Evolutionary conservation across 35 echinoderm and acorn worm genomes (phyloP), one percentile per base, ranked within the genome.

Genomic region (Ptychodera flava): DNA sequence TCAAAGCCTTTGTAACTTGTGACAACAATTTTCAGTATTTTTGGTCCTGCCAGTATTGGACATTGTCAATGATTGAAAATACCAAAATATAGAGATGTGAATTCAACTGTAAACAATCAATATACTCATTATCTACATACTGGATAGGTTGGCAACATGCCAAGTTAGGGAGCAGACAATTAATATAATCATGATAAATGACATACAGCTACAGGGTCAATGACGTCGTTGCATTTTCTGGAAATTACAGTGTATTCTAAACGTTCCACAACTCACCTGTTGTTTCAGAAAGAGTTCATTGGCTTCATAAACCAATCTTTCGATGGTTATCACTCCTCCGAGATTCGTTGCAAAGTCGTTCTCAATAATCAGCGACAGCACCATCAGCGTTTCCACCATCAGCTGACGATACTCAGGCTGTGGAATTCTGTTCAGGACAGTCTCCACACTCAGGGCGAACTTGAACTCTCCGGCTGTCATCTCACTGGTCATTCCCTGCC

Each of bases 381-480:
- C 96, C 96, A 99, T 94, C 37, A 97, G 80, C 15, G 87, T 90
- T 76, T 97, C 95, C 38, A 97, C 95, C 95, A 97, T 91, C 52
- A 97, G 87, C 90, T 97, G 95, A 14, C 95, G 92, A 33, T 91
- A 92, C 79, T 97, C 92, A 16, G 91, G 95, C 80, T 97, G 88
- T 31, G 92, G 92, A 33, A 97, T 93, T 16, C 85, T 85, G 81
- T 97, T 97, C 2, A 97, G 88, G 0, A 91, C 95, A 34, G 92
- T 88, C 78, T 97, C 95, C 1, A 97, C 95, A 31, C 83, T 76
- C 1, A 97, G 78, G 14, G 95, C 92, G 88, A 97, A 97, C 81
- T 97, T 97, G 80, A 97, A 92, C 82, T 97, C 95, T 82, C 93
- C 84, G 30, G 92, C 80, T 0, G 95, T 97, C 95, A 97, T 97